phyloP scores from a whole-genome alignment of 92 coral and sea anemone genomes.

The Bergia sp. region DNA sequence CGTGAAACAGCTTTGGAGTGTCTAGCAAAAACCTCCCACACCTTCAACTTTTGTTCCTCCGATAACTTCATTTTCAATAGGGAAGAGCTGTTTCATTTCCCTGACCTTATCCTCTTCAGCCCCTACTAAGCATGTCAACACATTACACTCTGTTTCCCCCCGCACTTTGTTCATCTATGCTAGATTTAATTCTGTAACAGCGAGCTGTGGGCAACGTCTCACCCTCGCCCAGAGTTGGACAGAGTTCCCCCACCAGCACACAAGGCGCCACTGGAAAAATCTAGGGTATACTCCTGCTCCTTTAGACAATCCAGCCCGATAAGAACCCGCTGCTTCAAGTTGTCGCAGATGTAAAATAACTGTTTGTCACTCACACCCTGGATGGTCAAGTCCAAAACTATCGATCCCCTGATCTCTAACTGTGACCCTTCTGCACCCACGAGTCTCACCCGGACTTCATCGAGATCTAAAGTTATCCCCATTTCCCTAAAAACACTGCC shows the following conservation, averaged over 20 bases:
- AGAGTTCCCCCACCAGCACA: conserved; percentile 27
- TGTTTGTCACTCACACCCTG: conserved; percentile 13
- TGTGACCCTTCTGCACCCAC: conserved; percentile 43
- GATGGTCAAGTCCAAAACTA: conserved; percentile 22
- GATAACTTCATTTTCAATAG: conserved; percentile 35
- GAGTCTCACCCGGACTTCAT: conserved; percentile 24
- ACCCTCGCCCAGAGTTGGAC: conserved; percentile 15
- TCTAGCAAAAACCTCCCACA: conserved; percentile 34
- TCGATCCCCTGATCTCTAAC: conserved; percentile 23
- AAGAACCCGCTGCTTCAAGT: conserved; percentile 34
- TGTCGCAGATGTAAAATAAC: conserved; percentile 33
- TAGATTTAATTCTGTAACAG: conserved; percentile 27
- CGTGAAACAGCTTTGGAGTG: conserved; percentile 36
- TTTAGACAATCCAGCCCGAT: conserved; percentile 25
- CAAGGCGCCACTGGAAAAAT: conserved; percentile 31
- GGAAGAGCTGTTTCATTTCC: conserved; percentile 41
- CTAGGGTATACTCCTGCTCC: conserved; percentile 24
- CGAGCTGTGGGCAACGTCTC: conserved; percentile 21
- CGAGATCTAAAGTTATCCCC: background rate
- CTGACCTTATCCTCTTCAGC: background rate
- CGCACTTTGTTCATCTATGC: background rate
- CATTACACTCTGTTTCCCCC: background rate
- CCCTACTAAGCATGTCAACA: background rate
- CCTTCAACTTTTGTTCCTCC: conserved; percentile 21
- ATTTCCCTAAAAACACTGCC: conserved; percentile 7